phyloP scores from a whole-genome alignment of 2,797 vertebrate genomes.

The Syncerus caffer region DNA sequence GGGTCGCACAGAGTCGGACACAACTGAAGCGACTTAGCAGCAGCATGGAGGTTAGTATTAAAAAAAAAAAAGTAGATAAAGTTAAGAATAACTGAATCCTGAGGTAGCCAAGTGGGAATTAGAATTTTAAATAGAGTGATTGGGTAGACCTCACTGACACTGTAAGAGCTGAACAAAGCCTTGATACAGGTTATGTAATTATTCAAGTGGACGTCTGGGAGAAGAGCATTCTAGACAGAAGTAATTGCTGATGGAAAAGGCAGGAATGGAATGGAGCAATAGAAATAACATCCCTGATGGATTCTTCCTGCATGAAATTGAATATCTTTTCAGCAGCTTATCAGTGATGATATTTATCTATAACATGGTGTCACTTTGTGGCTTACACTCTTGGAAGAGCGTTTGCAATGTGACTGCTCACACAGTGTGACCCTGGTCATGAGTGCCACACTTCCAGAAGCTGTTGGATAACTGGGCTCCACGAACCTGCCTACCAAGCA shows the following conservation, averaged over 20 bases:
- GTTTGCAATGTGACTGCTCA: not conserved
- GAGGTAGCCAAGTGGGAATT: not conserved
- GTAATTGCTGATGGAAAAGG: not conserved
- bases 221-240: not conserved
- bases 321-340: not conserved
- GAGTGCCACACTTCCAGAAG: not conserved
- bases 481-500: not conserved
- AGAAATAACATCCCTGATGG: not conserved
- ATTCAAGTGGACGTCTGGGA: not conserved
- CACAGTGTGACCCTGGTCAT: fast-evolving
- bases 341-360: not conserved
- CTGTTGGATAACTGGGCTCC: fast-evolving
- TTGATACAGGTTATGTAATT: not conserved
- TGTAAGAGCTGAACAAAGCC: not conserved
- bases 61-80: not conserved
- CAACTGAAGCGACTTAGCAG: not conserved
- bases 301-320: not conserved
- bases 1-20: not conserved
- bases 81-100: not conserved
- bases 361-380: not conserved
- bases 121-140: not conserved
- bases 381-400: not conserved
- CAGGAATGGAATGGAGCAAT: not conserved
- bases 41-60: not conserved
- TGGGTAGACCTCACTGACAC: not conserved